phyloP scores from a whole-genome alignment of 2,113 vertebrate species.

The Sebastes fasciatus region DNA sequence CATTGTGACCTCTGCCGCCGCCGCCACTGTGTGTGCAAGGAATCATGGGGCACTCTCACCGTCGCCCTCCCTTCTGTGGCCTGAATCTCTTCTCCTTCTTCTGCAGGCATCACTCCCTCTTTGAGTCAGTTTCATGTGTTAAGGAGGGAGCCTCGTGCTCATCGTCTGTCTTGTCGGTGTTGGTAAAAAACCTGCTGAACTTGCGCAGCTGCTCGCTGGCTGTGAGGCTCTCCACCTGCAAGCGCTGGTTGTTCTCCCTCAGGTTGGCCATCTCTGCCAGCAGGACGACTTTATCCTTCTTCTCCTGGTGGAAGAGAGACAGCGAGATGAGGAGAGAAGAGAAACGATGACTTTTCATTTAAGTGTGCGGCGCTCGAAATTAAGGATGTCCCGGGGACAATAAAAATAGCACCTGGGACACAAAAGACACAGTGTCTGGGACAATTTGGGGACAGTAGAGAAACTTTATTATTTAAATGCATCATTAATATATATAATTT shows the following conservation, averaged over 20 bases:
- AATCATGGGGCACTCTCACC: slow-evolving; percentile 27
- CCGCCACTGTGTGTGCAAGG: slow-evolving; percentile 49
- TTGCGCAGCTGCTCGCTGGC: slow-evolving; percentile 92
- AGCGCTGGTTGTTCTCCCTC: slow-evolving; percentile 91
- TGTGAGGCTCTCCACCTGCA: slow-evolving; percentile 90
- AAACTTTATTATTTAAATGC: too few species aligned
- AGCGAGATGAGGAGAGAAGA: background rate
- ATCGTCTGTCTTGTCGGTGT: slow-evolving; percentile 69
- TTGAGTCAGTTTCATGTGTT: slow-evolving; percentile 38
- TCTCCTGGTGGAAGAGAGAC: slow-evolving; percentile 85
- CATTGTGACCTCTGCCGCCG: slow-evolving; percentile 29
- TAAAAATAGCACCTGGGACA: too few species aligned
- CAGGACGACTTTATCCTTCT: slow-evolving; percentile 92
- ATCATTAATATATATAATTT: too few species aligned
- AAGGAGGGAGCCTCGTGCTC: slow-evolving; percentile 51
- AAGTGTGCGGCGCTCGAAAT: background rate
- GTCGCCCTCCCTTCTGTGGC: slow-evolving; percentile 4
- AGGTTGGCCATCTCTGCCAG: slow-evolving; percentile 92
- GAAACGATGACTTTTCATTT: background rate
- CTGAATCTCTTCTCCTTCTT: background rate
- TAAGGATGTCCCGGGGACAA: too few species aligned
- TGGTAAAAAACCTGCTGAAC: slow-evolving; percentile 88
- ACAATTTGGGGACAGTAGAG: too few species aligned
- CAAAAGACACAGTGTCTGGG: too few species aligned
- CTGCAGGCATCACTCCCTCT: slow-evolving; percentile 71